phyloP scores from a whole-genome alignment of 2,113 vertebrate genomes.

The Romanogobio albipinnatus region DNA sequence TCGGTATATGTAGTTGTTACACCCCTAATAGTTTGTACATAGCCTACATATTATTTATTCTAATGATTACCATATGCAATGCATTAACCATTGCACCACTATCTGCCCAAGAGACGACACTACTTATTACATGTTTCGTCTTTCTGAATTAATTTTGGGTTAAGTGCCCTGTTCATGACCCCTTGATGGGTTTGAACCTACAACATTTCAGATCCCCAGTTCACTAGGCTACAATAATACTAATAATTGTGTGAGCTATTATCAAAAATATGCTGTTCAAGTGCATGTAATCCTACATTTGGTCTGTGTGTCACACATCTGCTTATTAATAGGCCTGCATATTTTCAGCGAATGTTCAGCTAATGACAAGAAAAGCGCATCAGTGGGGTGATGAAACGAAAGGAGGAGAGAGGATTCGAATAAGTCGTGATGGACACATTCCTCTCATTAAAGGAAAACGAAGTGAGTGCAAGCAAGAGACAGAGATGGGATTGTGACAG shows the following conservation, averaged over 20 bases:
- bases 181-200: not conserved
- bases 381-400: slow-evolving; percentile 36
- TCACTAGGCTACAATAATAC: not conserved
- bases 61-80: not conserved
- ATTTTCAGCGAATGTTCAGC: slow-evolving; percentile 25
- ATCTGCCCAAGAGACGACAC: not conserved
- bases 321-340: slow-evolving; percentile 3
- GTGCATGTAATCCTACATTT: slow-evolving; percentile 2
- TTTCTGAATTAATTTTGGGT: not conserved
- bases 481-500: slow-evolving; percentile 42
- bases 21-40: not conserved
- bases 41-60: not conserved
- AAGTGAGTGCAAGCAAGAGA: slow-evolving; percentile 2
- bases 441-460: slow-evolving; percentile 35
- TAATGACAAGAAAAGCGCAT: slow-evolving; percentile 34
- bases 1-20: no score
- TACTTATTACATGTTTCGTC: not conserved
- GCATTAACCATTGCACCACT: not conserved
- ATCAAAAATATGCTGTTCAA: slow-evolving; percentile 35
- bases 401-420: slow-evolving; percentile 4
- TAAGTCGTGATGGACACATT: slow-evolving; percentile 43
- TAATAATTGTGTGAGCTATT: not conserved
- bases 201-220: not conserved
- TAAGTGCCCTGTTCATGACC: not conserved
- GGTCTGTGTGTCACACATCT: not conserved